Base-by-base conservation (phyloP, 2,113 vertebrate genomes). In the Hemiscyllium ocellatum region DNA sequence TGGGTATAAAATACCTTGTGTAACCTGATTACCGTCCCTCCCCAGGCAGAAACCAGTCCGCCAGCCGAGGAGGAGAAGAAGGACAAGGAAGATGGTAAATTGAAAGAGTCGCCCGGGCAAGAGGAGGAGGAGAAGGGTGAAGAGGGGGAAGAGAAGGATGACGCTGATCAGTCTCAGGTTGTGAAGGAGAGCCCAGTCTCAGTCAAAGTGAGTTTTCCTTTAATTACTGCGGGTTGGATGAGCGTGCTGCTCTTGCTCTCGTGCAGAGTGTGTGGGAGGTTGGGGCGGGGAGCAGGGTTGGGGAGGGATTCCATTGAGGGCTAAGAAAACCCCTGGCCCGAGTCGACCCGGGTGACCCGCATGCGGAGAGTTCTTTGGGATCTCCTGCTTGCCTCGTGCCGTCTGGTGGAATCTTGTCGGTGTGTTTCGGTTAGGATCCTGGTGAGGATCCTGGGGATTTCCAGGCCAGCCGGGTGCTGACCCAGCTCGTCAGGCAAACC, bases 151-250 rank as follows among this genome's bases (percentile, higher is more conserved):
- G 97, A 97, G 61, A 96, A 97, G 0, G 97, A 97, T 95, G 97
- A 97, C 0, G 98, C 98, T 95, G 98, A 97, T 24, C 97, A 97
- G 95, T 96, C 97, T 0, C 96, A 97, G 80, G 97, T 97, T 96
- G 98, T 98, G 50, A 98, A 98, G 22, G 97, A 97, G 70, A 96
- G 97, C 0, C 97, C 98, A 91, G 96, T 97, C 29, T 97, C 98
- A 95, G 96, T 97, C 22, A 98, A 98, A 96, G 99, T 98, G 97
- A 98, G 98, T 26, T 52, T 96, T 7, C 42, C 86, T 61, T 61
- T 61, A 10, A 0, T 50, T 19, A 4, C 5, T 72, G 5, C 0
- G 0, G 66, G 0, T 50, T 42, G 24, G 17, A 10, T 61, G 17
- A 8, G 10, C 33, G 3, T 91, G 83, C 52, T 61, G 89, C n/a